Evolutionary conservation across 2,797 vertebrate species (phyloP).

Genomic region (Propithecus perrieri): DNA sequence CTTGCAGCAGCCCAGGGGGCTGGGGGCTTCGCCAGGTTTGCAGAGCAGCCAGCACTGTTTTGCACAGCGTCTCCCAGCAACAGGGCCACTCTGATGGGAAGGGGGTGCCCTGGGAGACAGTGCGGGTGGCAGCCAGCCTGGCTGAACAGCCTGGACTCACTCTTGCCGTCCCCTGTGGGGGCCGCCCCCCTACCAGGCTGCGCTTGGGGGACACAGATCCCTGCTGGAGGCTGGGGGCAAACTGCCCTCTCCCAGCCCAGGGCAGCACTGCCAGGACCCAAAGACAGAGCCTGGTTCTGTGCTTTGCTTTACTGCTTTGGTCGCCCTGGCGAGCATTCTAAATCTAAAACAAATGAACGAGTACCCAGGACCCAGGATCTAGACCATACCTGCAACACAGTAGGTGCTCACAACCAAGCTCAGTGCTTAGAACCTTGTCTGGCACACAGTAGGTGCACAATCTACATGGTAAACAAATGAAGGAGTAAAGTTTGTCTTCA

Average conservation of each 20-base stretch:
- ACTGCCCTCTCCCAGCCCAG: background rate
- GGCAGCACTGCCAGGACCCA: background rate
- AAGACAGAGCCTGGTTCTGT: background rate
- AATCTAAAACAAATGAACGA: background rate
- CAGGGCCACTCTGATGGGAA: slow-evolving; percentile 73
- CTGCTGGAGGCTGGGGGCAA: background rate
- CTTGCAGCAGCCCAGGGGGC: slow-evolving; percentile 69
- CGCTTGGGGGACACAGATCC: background rate
- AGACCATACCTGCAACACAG: background rate
- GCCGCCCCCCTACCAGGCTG: background rate
- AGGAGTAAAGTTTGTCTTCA: background rate
- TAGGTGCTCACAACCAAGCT: background rate
- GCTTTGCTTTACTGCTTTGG: background rate
- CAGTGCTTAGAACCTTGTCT: background rate
- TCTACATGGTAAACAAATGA: rapidly evolving
- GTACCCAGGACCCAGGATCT: background rate
- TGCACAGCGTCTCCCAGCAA: slow-evolving; percentile 82
- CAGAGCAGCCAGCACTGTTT: slow-evolving; percentile 77
- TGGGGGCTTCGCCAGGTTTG: slow-evolving; percentile 74
- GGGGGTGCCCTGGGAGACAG: background rate
- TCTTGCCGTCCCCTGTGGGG: rapidly evolving
- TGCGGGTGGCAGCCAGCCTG: background rate
- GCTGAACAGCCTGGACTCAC: background rate
- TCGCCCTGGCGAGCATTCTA: background rate
- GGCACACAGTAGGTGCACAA: background rate